phyloP scores from a whole-genome alignment of 2,888 invertebrate genomes.

The Tiliacea citrago region DNA sequence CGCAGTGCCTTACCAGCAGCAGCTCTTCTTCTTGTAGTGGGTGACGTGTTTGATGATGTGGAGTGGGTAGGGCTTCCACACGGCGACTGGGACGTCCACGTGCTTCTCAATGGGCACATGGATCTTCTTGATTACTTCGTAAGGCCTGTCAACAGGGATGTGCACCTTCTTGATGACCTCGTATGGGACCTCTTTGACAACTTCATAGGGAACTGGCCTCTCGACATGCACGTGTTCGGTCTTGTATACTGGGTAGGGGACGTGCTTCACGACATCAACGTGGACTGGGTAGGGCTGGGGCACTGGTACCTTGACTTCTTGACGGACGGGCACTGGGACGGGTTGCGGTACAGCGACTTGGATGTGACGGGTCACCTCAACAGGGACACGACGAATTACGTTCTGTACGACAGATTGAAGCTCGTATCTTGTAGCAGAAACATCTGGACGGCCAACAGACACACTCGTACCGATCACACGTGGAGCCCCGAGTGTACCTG shows the following conservation, averaged over 20 bases:
- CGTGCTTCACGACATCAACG: slow-evolving; percentile 85
- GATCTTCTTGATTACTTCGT: slow-evolving; percentile 87
- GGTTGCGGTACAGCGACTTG: slow-evolving; percentile 84
- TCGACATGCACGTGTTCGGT: slow-evolving; percentile 86
- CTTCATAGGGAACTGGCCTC: slow-evolving; percentile 85
- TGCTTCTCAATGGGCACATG: slow-evolving; percentile 86
- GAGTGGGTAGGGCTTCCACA: slow-evolving; percentile 88
- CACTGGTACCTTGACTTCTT: slow-evolving; percentile 85
- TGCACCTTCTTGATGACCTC: slow-evolving; percentile 86
- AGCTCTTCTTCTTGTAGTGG: slow-evolving; percentile 88
- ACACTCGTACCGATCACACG: slow-evolving; percentile 81
- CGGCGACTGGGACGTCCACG: slow-evolving; percentile 85
- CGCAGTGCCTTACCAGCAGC: slow-evolving; percentile 81
- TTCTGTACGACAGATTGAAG: slow-evolving; percentile 87
- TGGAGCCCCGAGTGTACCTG: slow-evolving; percentile 71
- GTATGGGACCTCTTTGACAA: slow-evolving; percentile 83
- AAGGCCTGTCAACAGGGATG: slow-evolving; percentile 85
- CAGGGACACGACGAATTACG: slow-evolving; percentile 83
- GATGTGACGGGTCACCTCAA: slow-evolving; percentile 86
- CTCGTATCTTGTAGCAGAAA: slow-evolving; percentile 80
- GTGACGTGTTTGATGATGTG: slow-evolving; percentile 89
- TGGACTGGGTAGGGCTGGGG: slow-evolving; percentile 88
- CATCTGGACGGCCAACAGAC: slow-evolving; percentile 75
- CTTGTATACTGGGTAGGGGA: slow-evolving; percentile 87
- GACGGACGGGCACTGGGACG: slow-evolving; percentile 83